Evolutionary conservation across 2,797 vertebrate genomes (phyloP), one percentile per base, ranked within the genome.

Genomic region (Microctenopoma lineatum): DNA sequence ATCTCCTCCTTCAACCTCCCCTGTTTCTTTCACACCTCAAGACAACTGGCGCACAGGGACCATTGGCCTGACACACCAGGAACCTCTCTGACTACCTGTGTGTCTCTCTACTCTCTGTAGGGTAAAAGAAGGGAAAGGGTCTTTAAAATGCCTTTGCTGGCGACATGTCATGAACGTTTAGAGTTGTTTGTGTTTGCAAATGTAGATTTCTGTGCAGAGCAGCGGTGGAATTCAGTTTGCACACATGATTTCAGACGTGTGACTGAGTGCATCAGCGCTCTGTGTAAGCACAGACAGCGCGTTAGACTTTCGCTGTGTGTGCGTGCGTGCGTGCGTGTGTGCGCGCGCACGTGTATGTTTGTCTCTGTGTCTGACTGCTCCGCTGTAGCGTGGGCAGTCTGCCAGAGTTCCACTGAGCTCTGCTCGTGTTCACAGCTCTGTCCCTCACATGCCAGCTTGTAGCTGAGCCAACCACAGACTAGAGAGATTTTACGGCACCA

Each of bases 391-490:
- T 79, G 84, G 92, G 93, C 91, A 50, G 39, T 50, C 75, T 87
- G 89, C 93, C 93, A 94, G 88, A 75, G 66, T 72, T 90, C 79
- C 80, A 70, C 84, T 74, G 87, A 84, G 88, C 73, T 81, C 70
- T 84, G 88, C 82, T 85, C 87, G 63, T 90, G 89, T 92, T 93
- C 90, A 87, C 89, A 91, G 87, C 85, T 91, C 88, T 67, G 58
- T 90, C 81, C 84, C 80, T 86, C 83, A 90, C 78, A 73, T 84
- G 75, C 76, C 70, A 64, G 80, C 87, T 89, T 90, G 90, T 91
- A 82, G 76, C 65, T 0, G 59, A 90, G 91, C 87, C 90, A 86
- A 86, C 80, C 58, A 59, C 64, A 80, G 81, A 62, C 74, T 56
- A 79, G 84, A 77, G 77, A 68, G 83, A 70, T 81, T 84, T 70